Evolutionary conservation across 2,797 vertebrate species (phyloP).

Genomic region (Rallus crepitans): DNA sequence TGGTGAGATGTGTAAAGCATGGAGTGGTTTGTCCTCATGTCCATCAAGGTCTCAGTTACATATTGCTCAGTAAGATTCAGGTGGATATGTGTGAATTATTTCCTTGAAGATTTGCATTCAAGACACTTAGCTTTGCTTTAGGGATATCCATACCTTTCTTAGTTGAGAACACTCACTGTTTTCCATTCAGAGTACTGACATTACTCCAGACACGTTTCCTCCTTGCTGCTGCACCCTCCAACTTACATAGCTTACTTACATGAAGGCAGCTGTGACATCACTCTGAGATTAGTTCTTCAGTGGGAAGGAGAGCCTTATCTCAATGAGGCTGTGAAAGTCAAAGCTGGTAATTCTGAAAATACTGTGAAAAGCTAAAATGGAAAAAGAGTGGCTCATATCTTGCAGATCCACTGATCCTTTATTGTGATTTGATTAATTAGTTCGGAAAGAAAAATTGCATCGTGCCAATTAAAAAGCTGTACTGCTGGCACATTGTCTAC

Average conservation of each 20-base stretch:
- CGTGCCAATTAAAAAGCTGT: conserved; percentile 13
- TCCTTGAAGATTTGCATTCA: background rate
- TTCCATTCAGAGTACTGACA: background rate
- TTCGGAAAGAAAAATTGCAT: conserved; percentile 25
- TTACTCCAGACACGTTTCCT: background rate
- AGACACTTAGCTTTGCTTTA: background rate
- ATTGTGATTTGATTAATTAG: background rate
- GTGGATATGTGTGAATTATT: background rate
- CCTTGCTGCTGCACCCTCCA: background rate
- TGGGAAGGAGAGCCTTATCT: background rate
- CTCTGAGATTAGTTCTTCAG: background rate
- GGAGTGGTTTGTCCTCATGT: background rate
- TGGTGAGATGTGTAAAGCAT: background rate
- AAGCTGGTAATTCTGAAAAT: background rate
- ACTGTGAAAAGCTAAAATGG: background rate
- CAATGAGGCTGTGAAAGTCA: background rate
- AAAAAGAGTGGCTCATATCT: background rate
- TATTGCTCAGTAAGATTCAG: background rate
- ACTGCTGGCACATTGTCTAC: background rate
- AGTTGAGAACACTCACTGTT: background rate
- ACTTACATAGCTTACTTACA: background rate
- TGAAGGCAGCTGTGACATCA: background rate
- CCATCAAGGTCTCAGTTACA: fast-evolving
- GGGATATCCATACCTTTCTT: background rate
- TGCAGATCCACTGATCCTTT: background rate